These are phyloP conservation scores for Cotesia congregata DNA, from an alignment of 2,888 invertebrate species.

Conservation along the genomic window DNA sequence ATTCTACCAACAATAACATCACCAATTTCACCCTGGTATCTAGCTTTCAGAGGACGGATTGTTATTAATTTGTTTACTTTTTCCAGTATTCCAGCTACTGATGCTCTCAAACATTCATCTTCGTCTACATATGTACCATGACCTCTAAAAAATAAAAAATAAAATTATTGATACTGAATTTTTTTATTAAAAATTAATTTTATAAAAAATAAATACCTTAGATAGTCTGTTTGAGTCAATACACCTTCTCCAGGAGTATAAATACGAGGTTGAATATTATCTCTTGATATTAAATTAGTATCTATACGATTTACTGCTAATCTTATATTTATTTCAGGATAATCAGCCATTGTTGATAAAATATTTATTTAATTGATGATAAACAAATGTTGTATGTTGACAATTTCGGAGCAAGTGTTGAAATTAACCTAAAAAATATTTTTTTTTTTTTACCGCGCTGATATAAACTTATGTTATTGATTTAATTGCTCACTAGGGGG, in stretches of 20 bases:
- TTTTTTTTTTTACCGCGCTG: background rate
- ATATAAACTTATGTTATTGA: background rate
- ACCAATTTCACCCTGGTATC: slow-evolving; percentile 94
- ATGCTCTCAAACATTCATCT: slow-evolving; percentile 86
- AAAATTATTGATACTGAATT: background rate
- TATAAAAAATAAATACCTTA: slow-evolving; percentile 79
- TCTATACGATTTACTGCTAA: slow-evolving; percentile 61
- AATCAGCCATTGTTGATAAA: slow-evolving; percentile 48
- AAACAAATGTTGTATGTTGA: background rate
- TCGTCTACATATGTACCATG: slow-evolving; percentile 94
- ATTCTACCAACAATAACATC: slow-evolving; percentile 97
- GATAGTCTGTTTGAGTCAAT: slow-evolving; percentile 84
- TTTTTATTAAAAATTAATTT: background rate
- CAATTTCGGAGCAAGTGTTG: background rate
- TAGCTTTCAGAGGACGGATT: slow-evolving; percentile 90
- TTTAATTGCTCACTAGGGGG: background rate
- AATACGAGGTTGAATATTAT: slow-evolving; percentile 76
- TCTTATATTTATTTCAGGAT: slow-evolving; percentile 57
- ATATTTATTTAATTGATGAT: background rate
- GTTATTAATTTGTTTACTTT: slow-evolving; percentile 96
- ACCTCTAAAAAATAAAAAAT: slow-evolving; percentile 76
- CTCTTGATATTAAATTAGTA: slow-evolving; percentile 67
- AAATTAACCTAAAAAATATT: background rate
- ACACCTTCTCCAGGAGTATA: slow-evolving; percentile 92
- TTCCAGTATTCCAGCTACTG: slow-evolving; percentile 94